Percentiles rank a stretch among this genome's conserved stretches.
Conservation (phyloP, 2,113 vertebrate genomes). For the Grammomys dolichurus region DNA sequence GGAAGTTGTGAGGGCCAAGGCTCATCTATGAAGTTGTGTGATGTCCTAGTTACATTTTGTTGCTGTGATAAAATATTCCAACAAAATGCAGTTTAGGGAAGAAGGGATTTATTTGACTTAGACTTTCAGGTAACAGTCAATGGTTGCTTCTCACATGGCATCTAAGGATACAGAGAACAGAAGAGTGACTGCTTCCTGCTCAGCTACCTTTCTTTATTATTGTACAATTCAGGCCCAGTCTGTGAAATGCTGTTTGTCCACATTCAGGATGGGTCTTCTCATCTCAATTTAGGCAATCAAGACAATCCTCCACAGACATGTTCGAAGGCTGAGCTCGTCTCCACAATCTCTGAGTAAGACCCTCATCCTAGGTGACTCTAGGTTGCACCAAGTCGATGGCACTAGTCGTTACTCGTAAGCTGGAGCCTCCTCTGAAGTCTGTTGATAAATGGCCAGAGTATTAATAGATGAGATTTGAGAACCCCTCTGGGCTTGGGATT, state of each 20-base stretch:
- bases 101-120: not conserved
- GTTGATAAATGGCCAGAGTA: not conserved
- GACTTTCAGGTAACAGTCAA: not conserved
- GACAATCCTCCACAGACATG: not conserved
- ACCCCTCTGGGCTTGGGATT: not conserved
- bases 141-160: not conserved
- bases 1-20: not conserved
- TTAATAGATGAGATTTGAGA: not conserved
- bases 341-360: not conserved
- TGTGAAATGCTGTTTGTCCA: not conserved
- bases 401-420: too few relatives aligned
- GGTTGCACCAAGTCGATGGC: not conserved
- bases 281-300: not conserved
- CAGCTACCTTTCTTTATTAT: too few relatives aligned
- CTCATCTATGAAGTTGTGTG: not conserved
- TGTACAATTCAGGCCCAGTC: too few relatives aligned
- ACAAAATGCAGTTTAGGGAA: not conserved
- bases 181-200: too few relatives aligned
- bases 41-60: not conserved
- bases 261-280: too few relatives aligned
- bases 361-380: not conserved
- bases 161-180: not conserved
- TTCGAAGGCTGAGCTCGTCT: not conserved
- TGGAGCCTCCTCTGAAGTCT: not conserved
- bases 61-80: not conserved